Percentiles rank a stretch among this genome's conserved stretches.
Evolutionary conservation across 2,113 vertebrate species (phyloP).

Genomic region (Sinocyclocheilus anshuiensis): DNA sequence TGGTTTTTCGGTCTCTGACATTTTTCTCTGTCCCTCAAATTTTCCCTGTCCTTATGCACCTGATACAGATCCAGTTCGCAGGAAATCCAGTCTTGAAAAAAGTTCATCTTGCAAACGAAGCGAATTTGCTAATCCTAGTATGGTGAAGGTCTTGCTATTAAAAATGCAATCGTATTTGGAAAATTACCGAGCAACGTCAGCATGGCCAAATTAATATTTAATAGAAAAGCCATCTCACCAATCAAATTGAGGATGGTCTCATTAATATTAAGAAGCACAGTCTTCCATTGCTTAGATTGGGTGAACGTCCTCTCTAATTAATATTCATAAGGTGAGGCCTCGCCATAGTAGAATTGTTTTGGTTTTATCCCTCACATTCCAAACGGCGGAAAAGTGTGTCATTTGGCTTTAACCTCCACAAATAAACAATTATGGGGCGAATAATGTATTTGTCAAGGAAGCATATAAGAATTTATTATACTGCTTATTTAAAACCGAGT

Average conservation of each 20-base stretch:
- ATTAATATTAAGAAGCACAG: neutral
- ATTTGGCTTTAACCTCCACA: neutral
- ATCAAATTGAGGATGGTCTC: neutral
- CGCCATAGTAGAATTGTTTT: neutral
- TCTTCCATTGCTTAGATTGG: neutral
- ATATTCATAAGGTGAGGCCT: neutral
- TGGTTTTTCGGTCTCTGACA: constrained; percentile 36
- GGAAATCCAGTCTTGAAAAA: constrained; percentile 51
- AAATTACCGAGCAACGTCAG: neutral
- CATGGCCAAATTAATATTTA: neutral
- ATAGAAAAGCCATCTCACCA: neutral
- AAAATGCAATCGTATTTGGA: neutral
- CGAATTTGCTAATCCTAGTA: constrained; percentile 10
- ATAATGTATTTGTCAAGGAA: neutral
- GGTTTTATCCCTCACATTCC: neutral
- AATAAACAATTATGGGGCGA: neutral
- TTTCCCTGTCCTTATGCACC: neutral
- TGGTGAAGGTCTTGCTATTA: neutral
- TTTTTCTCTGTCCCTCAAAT: constrained; percentile 4
- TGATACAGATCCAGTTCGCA: constrained; percentile 19
- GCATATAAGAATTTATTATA: neutral
- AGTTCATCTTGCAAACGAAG: constrained; percentile 25
- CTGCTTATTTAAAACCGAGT: neutral
- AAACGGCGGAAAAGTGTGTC: neutral
- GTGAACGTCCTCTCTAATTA: neutral